These are phyloP conservation scores for Dryococelus australis DNA, from an alignment of 2,888 invertebrate genomes.

Conservation along the genomic window DNA sequence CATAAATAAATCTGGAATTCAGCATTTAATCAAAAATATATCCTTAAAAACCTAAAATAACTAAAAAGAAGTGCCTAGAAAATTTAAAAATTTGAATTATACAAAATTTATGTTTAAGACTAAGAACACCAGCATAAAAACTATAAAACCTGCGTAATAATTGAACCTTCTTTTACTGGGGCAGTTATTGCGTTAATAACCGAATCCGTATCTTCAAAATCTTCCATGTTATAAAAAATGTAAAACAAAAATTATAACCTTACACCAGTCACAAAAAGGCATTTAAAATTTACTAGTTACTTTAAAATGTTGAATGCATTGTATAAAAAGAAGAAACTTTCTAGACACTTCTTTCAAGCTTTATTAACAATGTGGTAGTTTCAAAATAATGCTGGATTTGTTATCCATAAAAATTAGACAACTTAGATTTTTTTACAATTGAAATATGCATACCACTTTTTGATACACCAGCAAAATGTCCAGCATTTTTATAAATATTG, in stretches of 20 bases:
- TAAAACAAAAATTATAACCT: too few species aligned
- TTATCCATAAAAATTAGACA: not conserved
- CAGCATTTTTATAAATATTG: not conserved
- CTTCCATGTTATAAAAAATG: not conserved
- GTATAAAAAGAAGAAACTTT: not conserved
- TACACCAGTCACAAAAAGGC: too few species aligned
- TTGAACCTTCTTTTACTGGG: not conserved
- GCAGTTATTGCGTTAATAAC: not conserved
- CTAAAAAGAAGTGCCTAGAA: not conserved
- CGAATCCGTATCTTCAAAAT: not conserved
- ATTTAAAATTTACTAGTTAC: not conserved
- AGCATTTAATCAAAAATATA: not conserved
- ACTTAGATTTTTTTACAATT: not conserved
- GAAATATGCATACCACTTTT: not conserved
- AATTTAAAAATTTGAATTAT: not conserved
- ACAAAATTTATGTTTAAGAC: not conserved
- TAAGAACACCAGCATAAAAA: not conserved
- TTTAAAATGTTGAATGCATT: not conserved
- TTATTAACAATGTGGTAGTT: not conserved
- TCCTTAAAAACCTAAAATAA: not conserved
- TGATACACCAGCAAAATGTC: not conserved
- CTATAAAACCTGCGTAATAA: not conserved
- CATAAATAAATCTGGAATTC: not conserved
- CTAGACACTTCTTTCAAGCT: not conserved
- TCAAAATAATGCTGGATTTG: slow-evolving; percentile 5